Evolutionary conservation across 2,113 vertebrate species (phyloP), one percentile per base, ranked within the genome.

Genomic region (Coptodon rendalli): DNA sequence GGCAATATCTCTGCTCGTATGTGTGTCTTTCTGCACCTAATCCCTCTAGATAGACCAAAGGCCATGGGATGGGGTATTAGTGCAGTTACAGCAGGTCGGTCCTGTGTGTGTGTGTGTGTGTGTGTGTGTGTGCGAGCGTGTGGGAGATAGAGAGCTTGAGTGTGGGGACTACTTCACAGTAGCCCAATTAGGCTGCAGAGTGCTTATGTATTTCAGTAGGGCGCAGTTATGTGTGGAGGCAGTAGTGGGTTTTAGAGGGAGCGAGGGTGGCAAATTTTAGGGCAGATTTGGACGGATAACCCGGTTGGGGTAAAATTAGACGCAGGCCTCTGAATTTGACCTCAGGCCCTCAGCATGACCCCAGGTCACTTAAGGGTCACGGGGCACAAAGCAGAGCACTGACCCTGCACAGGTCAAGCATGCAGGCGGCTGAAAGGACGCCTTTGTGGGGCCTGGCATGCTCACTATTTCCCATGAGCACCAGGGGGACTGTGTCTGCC

Each of bases 371-470:
- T 24, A 12, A 92, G 92, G 96, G 96, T 96, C 92, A 91, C 48
- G 89, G 90, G 94, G 93, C 96, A 96, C 96, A 96, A 97, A 96
- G 95, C 96, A 56, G 93, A 95, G 93, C 90, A 31, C 89, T 96
- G 96, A 97, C 96, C 96, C 94, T 82, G 82, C 92, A 93, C 94
- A 96, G 96, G 96, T 97, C 96, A 96, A 96, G 96, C 96, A 96
- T 96, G 96, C 95, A 34, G 94, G 91, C 91, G 53, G 81, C 96
- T 97, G 96, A 97, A 97, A 95, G 96, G 95, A 95, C 71, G 95
- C 92, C 96, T 96, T 97, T 97, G 96, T 97, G 94, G 91, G 86
- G 93, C 90, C 92, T 95, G 94, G 96, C 95, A 95, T 95, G 95
- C 94, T 92, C 92, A 92, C 91, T 92, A 95, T 96, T 96, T 97